Conservation (phyloP, 2,888 invertebrate species). For the Rhagium mordax region DNA sequence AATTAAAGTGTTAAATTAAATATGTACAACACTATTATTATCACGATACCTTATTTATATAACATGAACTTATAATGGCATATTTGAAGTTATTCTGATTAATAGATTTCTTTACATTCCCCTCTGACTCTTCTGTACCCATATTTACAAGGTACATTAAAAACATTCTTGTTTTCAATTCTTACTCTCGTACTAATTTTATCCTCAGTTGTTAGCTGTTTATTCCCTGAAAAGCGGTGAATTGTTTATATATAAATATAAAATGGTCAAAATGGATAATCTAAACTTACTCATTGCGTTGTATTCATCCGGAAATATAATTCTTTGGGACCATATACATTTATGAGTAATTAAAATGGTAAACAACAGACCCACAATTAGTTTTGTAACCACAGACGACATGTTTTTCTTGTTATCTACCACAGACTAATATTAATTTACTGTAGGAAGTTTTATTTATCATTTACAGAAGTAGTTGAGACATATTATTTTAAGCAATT, state of each 20-base stretch:
- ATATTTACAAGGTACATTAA: no score
- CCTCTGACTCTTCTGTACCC: no score
- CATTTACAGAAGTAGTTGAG: background rate
- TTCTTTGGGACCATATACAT: background rate
- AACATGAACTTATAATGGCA: background rate
- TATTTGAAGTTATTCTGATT: background rate
- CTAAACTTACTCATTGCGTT: background rate
- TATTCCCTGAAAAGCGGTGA: no score
- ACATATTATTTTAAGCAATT: background rate
- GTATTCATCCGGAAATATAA: background rate
- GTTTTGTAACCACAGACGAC: background rate
- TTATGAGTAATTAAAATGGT: background rate
- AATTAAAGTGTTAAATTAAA: no score
- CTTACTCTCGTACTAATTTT: no score
- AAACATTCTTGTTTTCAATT: no score
- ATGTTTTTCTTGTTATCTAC: background rate
- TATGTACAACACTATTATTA: no score
- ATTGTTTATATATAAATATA: no score
- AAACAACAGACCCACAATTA: background rate
- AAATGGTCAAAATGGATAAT: no score
- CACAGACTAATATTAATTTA: background rate
- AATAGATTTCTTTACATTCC: no score
- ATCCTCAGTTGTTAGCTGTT: no score
- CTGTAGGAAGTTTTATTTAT: background rate
- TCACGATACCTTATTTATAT: no score